Conservation (phyloP, 2,888 invertebrate genomes). For the Anthophora plumipes region DNA sequence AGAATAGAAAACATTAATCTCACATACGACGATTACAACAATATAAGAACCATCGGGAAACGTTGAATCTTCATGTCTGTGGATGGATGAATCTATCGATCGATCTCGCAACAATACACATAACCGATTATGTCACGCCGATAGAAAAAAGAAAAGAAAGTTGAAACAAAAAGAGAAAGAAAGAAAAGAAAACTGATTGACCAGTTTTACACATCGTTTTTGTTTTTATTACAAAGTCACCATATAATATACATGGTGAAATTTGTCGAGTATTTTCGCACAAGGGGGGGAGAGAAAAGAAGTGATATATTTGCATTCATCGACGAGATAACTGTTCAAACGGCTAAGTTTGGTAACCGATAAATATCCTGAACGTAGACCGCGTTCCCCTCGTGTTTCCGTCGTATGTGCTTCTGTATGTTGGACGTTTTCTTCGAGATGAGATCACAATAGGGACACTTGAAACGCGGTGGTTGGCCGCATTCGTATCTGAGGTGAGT, state of each 20-base stretch:
- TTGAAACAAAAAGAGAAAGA: too few species aligned
- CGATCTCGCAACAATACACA: too few species aligned
- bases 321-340: slow-evolving; percentile 3
- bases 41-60: too few species aligned
- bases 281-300: neutral
- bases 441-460: slow-evolving; percentile 81
- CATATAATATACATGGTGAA: neutral
- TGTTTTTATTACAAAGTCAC: slow-evolving; percentile 19
- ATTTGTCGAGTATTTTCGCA: too few species aligned
- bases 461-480: slow-evolving; percentile 80
- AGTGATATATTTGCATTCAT: too few species aligned
- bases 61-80: too few species aligned
- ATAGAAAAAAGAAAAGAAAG: too few species aligned
- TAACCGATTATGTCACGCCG: too few species aligned
- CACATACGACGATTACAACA: too few species aligned
- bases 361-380: slow-evolving; percentile 73
- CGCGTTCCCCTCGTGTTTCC: slow-evolving; percentile 70
- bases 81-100: too few species aligned
- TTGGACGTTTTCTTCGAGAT: slow-evolving; percentile 78
- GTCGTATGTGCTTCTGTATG: slow-evolving; percentile 76
- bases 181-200: too few species aligned
- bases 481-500: slow-evolving; percentile 81
- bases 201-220: neutral
- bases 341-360: slow-evolving; percentile 28
- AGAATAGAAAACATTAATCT: too few species aligned